Percentiles rank a stretch among this genome's conserved stretches.
These are phyloP conservation scores for Sclerodermus sp. DNA, from an alignment of 2,888 invertebrate species.

Conservation along the genomic window DNA sequence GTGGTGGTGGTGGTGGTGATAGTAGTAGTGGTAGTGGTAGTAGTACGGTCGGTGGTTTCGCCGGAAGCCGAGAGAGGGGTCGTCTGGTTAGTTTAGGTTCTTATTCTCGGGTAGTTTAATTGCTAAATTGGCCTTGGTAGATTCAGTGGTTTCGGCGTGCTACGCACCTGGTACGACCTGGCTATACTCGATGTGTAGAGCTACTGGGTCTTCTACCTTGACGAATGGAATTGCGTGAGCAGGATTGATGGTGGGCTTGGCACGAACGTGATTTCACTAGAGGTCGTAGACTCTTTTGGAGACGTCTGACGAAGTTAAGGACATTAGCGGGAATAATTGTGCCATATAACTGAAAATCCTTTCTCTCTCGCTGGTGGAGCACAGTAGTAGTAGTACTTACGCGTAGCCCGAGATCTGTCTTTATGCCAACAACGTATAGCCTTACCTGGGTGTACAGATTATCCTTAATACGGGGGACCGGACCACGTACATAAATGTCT, in stretches of 20 bases:
- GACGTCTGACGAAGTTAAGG: too few relatives aligned
- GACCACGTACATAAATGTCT: too few relatives aligned
- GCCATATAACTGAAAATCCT: too few relatives aligned
- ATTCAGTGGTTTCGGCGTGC: constrained; percentile 18
- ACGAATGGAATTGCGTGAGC: constrained; percentile 11
- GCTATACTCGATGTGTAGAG: neutral
- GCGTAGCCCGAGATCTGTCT: too few relatives aligned
- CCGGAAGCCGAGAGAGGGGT: constrained; percentile 9
- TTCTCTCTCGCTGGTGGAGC: too few relatives aligned
- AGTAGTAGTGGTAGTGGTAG: constrained; percentile 13
- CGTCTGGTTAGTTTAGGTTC: constrained; percentile 43
- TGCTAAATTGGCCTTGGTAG: constrained; percentile 44
- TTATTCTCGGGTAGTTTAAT: constrained; percentile 50
- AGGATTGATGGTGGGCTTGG: constrained; percentile 3
- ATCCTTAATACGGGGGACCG: too few relatives aligned
- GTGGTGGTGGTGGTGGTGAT: constrained; percentile 14
- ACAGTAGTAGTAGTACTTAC: too few relatives aligned
- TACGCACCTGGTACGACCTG: constrained; percentile 10
- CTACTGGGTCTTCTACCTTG: neutral
- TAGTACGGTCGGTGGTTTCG: constrained; percentile 21
- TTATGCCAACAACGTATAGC: too few relatives aligned
- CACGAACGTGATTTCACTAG: constrained; percentile 7
- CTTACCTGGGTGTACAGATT: too few relatives aligned
- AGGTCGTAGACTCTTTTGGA: neutral
- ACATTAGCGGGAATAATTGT: too few relatives aligned